Evolutionary conservation across 2,888 invertebrate species (phyloP), one percentile per base, ranked within the genome.

Genomic region (Salticus scenicus): DNA sequence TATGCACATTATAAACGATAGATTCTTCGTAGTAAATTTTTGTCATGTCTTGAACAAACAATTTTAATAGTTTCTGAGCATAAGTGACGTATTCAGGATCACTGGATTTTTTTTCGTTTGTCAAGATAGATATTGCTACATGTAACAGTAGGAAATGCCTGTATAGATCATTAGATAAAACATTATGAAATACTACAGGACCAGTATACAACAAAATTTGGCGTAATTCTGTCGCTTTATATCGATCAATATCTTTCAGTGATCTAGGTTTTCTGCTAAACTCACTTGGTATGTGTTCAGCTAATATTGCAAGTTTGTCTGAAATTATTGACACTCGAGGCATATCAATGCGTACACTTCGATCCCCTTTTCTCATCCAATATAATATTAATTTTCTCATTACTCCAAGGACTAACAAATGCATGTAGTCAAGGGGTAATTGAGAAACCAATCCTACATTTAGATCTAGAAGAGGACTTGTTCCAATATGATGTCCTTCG

Each of bases 351-450:
- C 41, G 33, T 10, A 42, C 41, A 17, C 7, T 41, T 28, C 28
- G 12, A 7, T 41, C 17, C 0, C 70, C 41, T 20, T 69, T 37
- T 41, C 17, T n/a, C 0, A 70, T 42, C 71, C 70, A 30, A 41
- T 37, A 41, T 0, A 71, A 17, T 1, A 78, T 10, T n/a, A 78
- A 30, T 64, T 78, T 78, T 0, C 63, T 14, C 8, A 78, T 37
- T 5, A 33, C 64, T 28, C 78, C 78, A 8, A 78, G 41, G n/a
- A 17, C 8, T 14, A 77, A 37, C 7, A 77, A 8, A 27, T 77
- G 77, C 77, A 77, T 77, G 17, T 27, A 37, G 30, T 70, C 77
- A 17, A 77, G 27, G n/a, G 77, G 69, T 8, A 69, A 30, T 24
- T 70, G 28, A 12, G 57, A 57, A 33, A 77, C 37, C 33, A 70